Conservation (phyloP, 2,113 vertebrate genomes). For the Rhodinocichla rosea region DNA sequence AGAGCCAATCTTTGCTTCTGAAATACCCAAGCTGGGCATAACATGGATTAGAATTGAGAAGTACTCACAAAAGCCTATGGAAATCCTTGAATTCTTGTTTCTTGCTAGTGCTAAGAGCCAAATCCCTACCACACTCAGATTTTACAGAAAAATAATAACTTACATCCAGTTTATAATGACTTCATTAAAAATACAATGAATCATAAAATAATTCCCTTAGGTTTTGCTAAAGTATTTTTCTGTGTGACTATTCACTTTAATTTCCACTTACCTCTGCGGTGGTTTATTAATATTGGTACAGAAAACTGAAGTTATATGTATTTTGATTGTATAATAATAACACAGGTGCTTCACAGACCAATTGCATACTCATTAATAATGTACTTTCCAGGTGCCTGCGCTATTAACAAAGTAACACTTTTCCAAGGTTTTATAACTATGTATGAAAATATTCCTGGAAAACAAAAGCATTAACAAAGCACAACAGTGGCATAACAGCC, state of each 20-base stretch:
- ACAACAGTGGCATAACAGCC: not conserved
- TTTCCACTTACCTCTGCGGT: slow-evolving; percentile 20
- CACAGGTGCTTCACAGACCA: slow-evolving; percentile 13
- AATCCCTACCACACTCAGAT: not conserved
- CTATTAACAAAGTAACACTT: not conserved
- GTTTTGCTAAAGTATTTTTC: slow-evolving; percentile 2
- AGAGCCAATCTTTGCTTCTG: not conserved
- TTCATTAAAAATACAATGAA: slow-evolving; percentile 13
- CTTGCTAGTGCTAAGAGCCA: not conserved
- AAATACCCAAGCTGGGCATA: not conserved
- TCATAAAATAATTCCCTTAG: not conserved
- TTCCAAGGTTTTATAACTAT: not conserved
- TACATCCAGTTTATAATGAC: not conserved
- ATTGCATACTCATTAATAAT: not conserved
- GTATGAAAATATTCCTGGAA: not conserved
- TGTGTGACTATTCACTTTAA: not conserved
- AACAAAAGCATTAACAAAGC: slow-evolving; percentile 2
- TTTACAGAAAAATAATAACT: slow-evolving; percentile 27
- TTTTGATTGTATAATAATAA: not conserved
- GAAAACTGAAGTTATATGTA: not conserved
- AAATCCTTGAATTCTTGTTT: not conserved
- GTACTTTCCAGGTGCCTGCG: not conserved
- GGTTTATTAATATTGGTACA: slow-evolving; percentile 35
- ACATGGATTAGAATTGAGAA: not conserved
- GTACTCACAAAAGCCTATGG: not conserved